Evolutionary conservation across 2,797 vertebrate species (phyloP).

Genomic region (Cirrhinus molitorella): DNA sequence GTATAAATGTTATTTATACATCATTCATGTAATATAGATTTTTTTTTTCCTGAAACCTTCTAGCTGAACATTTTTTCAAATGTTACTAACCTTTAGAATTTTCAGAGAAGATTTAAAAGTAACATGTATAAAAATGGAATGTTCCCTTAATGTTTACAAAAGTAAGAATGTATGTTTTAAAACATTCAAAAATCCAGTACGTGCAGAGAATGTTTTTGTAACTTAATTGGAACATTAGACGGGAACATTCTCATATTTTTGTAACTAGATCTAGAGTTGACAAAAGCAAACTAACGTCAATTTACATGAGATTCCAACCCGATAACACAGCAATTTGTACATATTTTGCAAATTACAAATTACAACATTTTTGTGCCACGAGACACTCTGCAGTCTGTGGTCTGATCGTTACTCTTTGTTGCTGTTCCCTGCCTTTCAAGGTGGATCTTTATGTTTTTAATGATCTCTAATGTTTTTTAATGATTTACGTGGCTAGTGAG

Average conservation of each 20-base stretch:
- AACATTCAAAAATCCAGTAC: background rate
- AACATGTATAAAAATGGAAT: background rate
- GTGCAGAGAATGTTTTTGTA: background rate
- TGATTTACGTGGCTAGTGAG: conserved; percentile 72
- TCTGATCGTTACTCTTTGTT: conserved; percentile 27
- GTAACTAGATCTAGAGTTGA: too few species aligned
- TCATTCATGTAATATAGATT: background rate
- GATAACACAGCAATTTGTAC: too few species aligned
- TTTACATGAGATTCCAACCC: too few species aligned
- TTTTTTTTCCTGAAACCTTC: too few species aligned
- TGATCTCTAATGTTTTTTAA: conserved; percentile 79
- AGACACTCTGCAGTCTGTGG: conserved; percentile 7
- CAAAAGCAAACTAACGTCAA: too few species aligned
- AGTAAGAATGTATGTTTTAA: background rate
- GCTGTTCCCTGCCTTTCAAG: conserved; percentile 72
- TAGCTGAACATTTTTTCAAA: background rate
- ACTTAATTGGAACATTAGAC: background rate
- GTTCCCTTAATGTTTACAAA: background rate
- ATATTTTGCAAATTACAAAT: too few species aligned
- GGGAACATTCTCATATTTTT: background rate
- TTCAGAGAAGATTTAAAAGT: background rate
- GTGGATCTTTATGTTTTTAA: conserved; percentile 80
- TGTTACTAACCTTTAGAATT: background rate
- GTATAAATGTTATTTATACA: too few species aligned
- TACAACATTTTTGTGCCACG: too few species aligned